Evolutionary conservation across 2,888 invertebrate species (phyloP), one percentile per base, ranked within the genome.

Genomic region (Netelia melanura): DNA sequence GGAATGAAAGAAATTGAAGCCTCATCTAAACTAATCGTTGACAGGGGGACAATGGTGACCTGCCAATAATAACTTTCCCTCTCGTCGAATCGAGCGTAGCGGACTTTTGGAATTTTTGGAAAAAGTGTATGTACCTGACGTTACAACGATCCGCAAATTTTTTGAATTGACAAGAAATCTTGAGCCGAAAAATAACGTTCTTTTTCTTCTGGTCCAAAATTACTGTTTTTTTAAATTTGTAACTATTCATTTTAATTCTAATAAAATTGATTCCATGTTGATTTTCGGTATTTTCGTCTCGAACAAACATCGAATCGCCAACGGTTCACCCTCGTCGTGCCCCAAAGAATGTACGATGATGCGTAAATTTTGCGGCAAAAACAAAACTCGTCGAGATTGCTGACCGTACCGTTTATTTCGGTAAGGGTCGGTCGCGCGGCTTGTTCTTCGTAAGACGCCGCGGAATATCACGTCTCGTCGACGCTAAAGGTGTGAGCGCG

Each of bases 21-120:
- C 92, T 92, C 92, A 91, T 93, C 90, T 90, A 89, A 91, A 93
- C 90, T 91, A 91, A 92, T 93, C 91, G 92, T 92, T 91, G 92
- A 92, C 92, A 92, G 91, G 88, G 83, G 90, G 89, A 92, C 92
- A 92, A 92, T 91, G 86, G 89, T 84, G 85, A 88, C 84, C 86
- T 86, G 87, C 89, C 90, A 91, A 91, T 91, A 90, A 91, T 90
- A 91, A 92, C 89, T 89, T 88, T 89, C 89, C 90, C 84, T 90
- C 89, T 80, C 68, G 75, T 54, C 77, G 62, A 67, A 48, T 58
- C 61, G 65, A 76, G 56, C 30, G 77, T 67, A 1, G 21, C 21
- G 21, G 1, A 21, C 77, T 81, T 52, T 72, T 76, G 74, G 74
- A 84, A 78, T 64, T 54, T 54, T 44, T 70, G 38, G 61, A 62